Percentiles rank a stretch among this genome's conserved stretches.
phyloP scores from a whole-genome alignment of 1,140 invertebrate species.

The Drosophila biarmipes region DNA sequence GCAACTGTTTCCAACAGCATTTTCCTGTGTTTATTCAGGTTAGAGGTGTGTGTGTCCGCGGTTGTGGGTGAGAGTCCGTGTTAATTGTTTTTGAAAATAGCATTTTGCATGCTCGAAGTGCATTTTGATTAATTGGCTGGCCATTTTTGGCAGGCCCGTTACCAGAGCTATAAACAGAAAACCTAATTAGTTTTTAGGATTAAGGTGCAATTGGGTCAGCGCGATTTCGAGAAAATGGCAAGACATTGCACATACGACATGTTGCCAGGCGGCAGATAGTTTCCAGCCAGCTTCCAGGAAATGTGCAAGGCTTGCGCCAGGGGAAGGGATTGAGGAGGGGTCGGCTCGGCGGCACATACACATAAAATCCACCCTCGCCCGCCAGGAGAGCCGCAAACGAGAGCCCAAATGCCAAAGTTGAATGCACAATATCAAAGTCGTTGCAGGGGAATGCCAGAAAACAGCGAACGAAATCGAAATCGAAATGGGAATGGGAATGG shows the following conservation, averaged over 20 bases:
- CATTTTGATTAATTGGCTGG: constrained; percentile 31
- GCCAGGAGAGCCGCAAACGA: neutral
- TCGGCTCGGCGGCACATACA: constrained; percentile 4
- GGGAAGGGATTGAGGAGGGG: constrained; percentile 16
- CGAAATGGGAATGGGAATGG: constrained; percentile 26
- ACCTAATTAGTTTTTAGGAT: neutral
- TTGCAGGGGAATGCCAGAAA: constrained; percentile 11
- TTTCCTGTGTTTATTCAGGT: constrained; percentile 28
- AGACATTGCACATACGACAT: constrained; percentile 17
- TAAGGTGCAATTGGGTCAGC: neutral
- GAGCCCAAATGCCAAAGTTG: constrained; percentile 68
- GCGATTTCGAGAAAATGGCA: neutral
- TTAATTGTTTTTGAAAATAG: constrained; percentile 42
- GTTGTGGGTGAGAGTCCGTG: constrained; percentile 26
- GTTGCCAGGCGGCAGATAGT: neutral
- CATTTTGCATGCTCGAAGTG: constrained; percentile 22
- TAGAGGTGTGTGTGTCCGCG: constrained; percentile 5
- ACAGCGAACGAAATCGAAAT: constrained; percentile 66
- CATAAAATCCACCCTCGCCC: constrained; percentile 2
- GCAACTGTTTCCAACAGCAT: constrained; percentile 33
- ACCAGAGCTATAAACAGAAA: neutral
- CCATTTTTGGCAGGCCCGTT: neutral
- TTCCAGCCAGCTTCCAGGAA: constrained; percentile 1
- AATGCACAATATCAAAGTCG: constrained; percentile 41
- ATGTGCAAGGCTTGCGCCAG: neutral